Base-by-base conservation (phyloP, 1,140 invertebrate species). In the Marisa cornuarietis region DNA sequence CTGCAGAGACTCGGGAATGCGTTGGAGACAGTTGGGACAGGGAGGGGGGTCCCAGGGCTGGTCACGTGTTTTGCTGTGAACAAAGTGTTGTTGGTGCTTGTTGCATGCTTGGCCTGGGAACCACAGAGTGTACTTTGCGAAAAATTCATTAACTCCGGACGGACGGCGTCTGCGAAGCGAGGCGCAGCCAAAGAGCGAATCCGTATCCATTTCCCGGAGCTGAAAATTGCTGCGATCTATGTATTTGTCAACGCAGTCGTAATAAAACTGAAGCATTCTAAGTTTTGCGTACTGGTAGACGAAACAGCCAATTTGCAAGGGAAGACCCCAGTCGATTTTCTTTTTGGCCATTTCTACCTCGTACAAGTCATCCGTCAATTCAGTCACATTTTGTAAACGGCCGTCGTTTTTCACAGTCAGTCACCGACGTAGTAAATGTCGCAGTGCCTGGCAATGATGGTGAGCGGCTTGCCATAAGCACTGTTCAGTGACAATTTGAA, bases 211-310 rank as follows among this genome's bases (percentile, higher is more conserved):
- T n/a, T n/a, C n/a, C n/a, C 18, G 9, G 61, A 75, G 82, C 77
- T 85, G 71, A 63, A 83, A 86, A 63, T 85, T 77, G 26, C 62
- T 14, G 49, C 81, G 31, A n/a, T 78, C 76, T 0, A 85, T 63
- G 51, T 79, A 85, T 49, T 72, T 65, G 52, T 85, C 80, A 66
- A 86, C 66, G 51, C 85, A 83, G 66, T 87, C 83, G 63, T 81
- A 85, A 68, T 85, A 83, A 71, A 87, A 86, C 52, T 85, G 26
- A 2, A 86, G 71, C 81, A 86, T 85, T 4, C 66, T 49, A 24
- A 85, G 75, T 76, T 83, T 82, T 10, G 85, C 83, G 22, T 79
- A 80, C 51, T 83, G 81, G 42, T 85, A 80, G 42, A 86, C 81
- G 13, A 81, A 80, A 74, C 63, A 82, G 20, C 82, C 83, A 6